Evolutionary conservation across 2,113 vertebrate genomes (phyloP).

Genomic region (Acanthisitta chloris): DNA sequence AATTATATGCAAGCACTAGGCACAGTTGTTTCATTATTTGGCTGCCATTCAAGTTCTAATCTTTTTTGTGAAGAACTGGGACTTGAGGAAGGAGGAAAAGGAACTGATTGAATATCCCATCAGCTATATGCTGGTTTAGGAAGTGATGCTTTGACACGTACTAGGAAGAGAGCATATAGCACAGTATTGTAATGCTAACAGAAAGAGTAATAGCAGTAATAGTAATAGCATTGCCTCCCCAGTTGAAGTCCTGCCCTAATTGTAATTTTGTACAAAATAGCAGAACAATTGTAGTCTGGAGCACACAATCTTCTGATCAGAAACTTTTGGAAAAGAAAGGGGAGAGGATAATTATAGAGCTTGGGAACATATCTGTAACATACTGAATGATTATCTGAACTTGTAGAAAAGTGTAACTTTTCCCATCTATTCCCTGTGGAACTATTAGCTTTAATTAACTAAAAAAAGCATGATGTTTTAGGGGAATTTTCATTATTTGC

Average conservation of each 20-base stretch:
- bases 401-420: not conserved
- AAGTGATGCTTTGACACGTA: not conserved
- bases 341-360: not conserved
- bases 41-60: not conserved
- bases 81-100: not conserved
- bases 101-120: not conserved
- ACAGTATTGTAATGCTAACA: not conserved
- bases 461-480: not conserved
- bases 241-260: not conserved
- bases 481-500: not conserved
- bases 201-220: not conserved
- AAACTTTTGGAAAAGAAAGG: not conserved
- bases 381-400: not conserved
- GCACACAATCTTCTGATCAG: not conserved
- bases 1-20: not conserved
- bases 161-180: not conserved
- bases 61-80: not conserved
- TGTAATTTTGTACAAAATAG: not conserved
- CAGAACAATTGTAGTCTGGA: not conserved
- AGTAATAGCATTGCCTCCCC: not conserved
- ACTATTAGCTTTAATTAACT: not conserved
- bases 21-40: not conserved
- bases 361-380: not conserved
- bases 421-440: not conserved
- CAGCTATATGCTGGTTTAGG: not conserved